These are phyloP conservation scores for Crocidura indochinensis DNA, from an alignment of 2,797 vertebrate species.

Conservation along the genomic window DNA sequence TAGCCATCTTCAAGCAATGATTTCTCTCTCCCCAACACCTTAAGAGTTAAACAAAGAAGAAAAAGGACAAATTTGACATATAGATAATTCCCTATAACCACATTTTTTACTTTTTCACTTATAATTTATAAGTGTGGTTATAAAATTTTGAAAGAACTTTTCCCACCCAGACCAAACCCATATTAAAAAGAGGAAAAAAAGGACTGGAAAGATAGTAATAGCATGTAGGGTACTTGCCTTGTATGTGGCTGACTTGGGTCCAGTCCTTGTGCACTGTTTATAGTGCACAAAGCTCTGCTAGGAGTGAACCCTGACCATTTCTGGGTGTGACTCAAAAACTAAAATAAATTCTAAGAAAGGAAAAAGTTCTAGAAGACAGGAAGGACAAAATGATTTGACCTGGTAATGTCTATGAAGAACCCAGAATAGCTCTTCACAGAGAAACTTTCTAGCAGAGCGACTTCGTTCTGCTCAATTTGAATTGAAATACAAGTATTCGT, in stretches of 20 bases:
- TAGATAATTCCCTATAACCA: conserved; percentile 7
- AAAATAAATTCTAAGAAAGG: no score
- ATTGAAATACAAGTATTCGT: neutral
- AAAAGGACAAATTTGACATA: neutral
- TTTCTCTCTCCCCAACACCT: neutral
- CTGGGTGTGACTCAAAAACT: no score
- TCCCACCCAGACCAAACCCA: neutral
- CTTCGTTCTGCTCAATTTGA: no score
- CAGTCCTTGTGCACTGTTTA: no score
- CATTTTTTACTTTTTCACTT: neutral
- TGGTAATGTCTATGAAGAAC: conserved; percentile 52
- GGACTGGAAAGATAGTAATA: no score
- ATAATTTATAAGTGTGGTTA: conserved; percentile 48
- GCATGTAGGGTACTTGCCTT: no score
- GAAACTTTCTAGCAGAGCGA: no score
- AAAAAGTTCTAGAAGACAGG: conserved; percentile 45
- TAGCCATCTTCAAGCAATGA: conserved; percentile 44
- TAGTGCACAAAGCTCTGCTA: no score
- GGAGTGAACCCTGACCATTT: no score
- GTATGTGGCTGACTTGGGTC: no score
- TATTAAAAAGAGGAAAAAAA: conserved; percentile 34
- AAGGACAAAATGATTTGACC: conserved; percentile 16
- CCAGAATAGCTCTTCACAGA: conserved; percentile 1
- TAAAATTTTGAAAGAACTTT: neutral
- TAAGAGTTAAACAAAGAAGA: conserved; percentile 33